A percentile compares a stretch with the other conserved stretches of the same genome.
Evolutionary conservation across 2,797 vertebrate genomes (phyloP).

Genomic region (Acestrorhynchus altus): DNA sequence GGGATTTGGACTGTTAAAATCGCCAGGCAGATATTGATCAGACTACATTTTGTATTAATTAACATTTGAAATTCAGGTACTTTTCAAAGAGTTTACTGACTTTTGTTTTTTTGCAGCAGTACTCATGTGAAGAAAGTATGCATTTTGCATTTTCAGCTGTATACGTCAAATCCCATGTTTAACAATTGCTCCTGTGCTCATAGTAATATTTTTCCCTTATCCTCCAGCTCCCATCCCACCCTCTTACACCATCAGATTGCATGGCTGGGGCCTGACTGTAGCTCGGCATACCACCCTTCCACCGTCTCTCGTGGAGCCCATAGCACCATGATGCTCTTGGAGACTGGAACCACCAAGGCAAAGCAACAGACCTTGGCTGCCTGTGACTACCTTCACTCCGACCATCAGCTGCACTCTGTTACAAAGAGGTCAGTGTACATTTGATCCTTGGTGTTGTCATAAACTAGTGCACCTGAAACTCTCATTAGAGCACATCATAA

Average conservation of each 20-base stretch:
- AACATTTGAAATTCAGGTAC: too few relatives aligned
- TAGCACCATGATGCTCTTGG: conserved; percentile 87
- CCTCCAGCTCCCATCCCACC: conserved; percentile 87
- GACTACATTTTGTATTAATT: too few relatives aligned
- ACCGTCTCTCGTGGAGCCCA: conserved; percentile 84
- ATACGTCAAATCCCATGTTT: too few relatives aligned
- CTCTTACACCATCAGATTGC: conserved; percentile 87
- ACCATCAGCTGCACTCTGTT: conserved; percentile 92
- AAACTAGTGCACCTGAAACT: not conserved
- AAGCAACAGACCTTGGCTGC: conserved; percentile 91
- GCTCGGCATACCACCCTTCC: conserved; percentile 89
- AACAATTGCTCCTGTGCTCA: not conserved
- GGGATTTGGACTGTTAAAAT: too few relatives aligned
- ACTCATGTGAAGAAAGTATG: too few relatives aligned
- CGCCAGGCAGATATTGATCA: too few relatives aligned
- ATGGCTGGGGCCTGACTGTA: conserved; percentile 81
- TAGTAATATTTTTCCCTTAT: not conserved
- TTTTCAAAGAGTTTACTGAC: too few relatives aligned
- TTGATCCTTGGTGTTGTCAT: not conserved
- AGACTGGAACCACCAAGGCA: conserved; percentile 92
- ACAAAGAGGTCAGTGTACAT: conserved; percentile 87
- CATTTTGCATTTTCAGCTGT: too few relatives aligned
- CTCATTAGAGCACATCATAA: not conserved
- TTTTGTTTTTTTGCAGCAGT: not conserved
- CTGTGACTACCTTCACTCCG: conserved; percentile 90